Evolutionary conservation across 2,888 invertebrate species (phyloP), one percentile per base, ranked within the genome.

Genomic region (Synergus umbraculus): DNA sequence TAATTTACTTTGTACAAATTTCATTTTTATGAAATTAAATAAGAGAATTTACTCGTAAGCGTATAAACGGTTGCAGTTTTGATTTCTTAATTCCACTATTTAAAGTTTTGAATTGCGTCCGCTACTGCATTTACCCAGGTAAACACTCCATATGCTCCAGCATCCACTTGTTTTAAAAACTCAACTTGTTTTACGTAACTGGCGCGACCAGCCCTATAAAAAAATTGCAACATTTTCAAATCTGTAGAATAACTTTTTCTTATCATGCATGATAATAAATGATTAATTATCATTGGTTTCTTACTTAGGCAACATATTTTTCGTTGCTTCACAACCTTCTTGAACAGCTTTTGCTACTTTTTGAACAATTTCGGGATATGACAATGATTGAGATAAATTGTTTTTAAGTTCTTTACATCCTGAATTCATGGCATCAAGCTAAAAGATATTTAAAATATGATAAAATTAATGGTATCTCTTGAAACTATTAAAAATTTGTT

Each of bases 81-180:
- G 1, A 18, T 58, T 58, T 58, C 8, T 63, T 2, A 63, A 63
- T 4, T 63, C 0, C 0, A 29, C 54, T 78, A 78, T 44, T 78
- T 60, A 58, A 76, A 54, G 66, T 78, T 77, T 37, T 69, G 78
- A 67, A 90, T 81, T 18, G 85, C 84, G 65, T 87, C 69, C 15
- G 83, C 85, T 63, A 95, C 91, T 0, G 95, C 94, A 29, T 91
- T 91, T 69, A 96, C 90, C 95, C 95, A 96, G 2, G 94, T 89
- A 0, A 94, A 93, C 0, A 93, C 94, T 0, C 94, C 96, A 83
- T 94, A 93, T 1, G 96, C 96, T 83, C 96, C 96, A 1, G 96
- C 96, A 91, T 96, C 96, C 13, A 95, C 94, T 80, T 93, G 93
- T 44, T 87, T 89, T 2, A 93, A 88, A 82, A 92, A 91, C 87